These are phyloP conservation scores for Pithys albifrons DNA, from an alignment of 2,113 vertebrate species.

Conservation along the genomic window DNA sequence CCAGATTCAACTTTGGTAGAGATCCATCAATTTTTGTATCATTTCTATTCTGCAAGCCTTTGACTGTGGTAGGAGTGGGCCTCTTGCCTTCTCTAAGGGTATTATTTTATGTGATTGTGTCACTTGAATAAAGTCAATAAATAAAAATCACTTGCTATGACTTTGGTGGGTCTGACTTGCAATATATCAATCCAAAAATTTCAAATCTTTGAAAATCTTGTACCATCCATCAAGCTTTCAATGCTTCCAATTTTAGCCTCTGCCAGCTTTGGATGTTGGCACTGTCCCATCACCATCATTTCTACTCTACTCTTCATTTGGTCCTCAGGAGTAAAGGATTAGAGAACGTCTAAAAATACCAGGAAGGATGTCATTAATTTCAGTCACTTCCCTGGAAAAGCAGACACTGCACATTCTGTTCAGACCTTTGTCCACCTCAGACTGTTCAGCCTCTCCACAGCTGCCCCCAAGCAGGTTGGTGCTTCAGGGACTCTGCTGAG, in stretches of 20 bases:
- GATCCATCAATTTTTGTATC: background rate
- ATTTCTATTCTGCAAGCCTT: background rate
- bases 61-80: background rate
- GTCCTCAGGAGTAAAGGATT: background rate
- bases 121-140: background rate
- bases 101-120: background rate
- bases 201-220: background rate
- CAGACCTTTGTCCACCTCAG: background rate
- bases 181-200: background rate
- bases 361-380: conserved; percentile 29
- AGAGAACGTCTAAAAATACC: conserved; percentile 50
- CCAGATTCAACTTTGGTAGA: background rate
- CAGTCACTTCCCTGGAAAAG: conserved; percentile 6
- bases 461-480: background rate
- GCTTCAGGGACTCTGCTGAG: background rate
- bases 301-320: background rate
- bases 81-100: background rate
- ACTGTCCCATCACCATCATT: background rate
- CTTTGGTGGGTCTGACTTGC: background rate
- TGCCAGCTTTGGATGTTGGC: conserved; percentile 10
- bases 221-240: background rate
- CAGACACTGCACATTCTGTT: background rate
- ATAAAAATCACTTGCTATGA: background rate
- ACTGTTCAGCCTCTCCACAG: background rate
- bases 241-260: background rate